Base-by-base conservation (phyloP, 2,113 vertebrate species). In the Apodemus sylvaticus region DNA sequence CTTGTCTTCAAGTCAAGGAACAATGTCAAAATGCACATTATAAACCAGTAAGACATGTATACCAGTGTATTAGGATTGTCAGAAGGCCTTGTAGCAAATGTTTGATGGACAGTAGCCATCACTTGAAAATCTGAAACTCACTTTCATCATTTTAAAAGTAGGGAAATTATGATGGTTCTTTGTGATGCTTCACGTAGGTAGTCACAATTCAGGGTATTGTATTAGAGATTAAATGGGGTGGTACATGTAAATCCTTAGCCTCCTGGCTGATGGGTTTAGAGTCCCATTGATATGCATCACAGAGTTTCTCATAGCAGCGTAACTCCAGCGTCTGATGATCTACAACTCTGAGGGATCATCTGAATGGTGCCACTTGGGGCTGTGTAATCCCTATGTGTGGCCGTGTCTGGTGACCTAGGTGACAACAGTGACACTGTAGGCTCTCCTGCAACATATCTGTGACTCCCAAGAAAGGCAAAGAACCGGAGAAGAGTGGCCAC, bases 91-190 rank as follows among this genome's bases (percentile, higher is more conserved):
- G 42, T 3, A 77, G 86, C n/a, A 73, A 64, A 76, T 94, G 82
- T 51, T 91, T 96, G 42, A 31, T 95, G 71, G 70, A 29, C 24
- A 78, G 14, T 45, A 91, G 20, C 62, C n/a, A 58, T 87, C 31
- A 36, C 9, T 87, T 94, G 48, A 31, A 77, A 31, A 74, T 96
- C 77, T 85, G 71, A 78, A 55, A 58, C 4, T 19, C 20, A 48
- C 9, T 92, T 93, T 95, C 29, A 53, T 93, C 36, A 51, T 85
- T 85, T n/a, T 53, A 68, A 89, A 94, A 96, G 68, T 82, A 10
- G 6, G 10, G 26, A 14, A n/a, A 60, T 90, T 55, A 34, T 58
- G 39, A 74, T 55, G 31, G 26, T 89, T 97, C 31, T 64, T 58
- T 81, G 8, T 76, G 34, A 68, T 82, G 29, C 10, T 73, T 93